Base-by-base conservation (phyloP, 2,113 vertebrate species). In the Echinops telfairi region DNA sequence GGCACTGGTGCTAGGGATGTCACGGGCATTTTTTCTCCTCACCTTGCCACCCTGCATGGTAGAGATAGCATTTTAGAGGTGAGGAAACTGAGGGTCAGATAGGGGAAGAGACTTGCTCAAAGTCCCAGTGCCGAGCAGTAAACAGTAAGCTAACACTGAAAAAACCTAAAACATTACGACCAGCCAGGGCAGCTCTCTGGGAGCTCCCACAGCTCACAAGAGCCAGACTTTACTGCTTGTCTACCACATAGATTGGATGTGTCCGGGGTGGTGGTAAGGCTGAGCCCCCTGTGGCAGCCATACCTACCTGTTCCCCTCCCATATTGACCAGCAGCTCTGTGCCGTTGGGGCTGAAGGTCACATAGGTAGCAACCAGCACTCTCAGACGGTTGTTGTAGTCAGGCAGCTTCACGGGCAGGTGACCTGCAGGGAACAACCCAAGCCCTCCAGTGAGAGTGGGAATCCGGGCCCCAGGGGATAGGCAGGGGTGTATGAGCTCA, bases 311-410 rank as follows among this genome's bases (percentile, higher is more conserved):
- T 96, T 99, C 99, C 47, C 99, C 99, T 62, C 99, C 99, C 99
- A 99, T 99, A 98, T 99, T 99, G 94, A 99, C 99, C 6, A 99
- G 97, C 81, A 99, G 98, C 98, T 99, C 99, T 0, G 99, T 99
- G 95, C 99, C 99, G 43, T 99, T 99, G 3, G 99, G 99, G 95
- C 99, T 99, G 98, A 99, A 99, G 79, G 99, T 99, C 95, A 99
- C 99, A 0, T 99, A 99, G 0, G 99, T 99, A 94, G 99, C 99
- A 90, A 99, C 99, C 97, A 99, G 97, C 36, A 99, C 99, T 90
- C 99, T 98, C 92, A 99, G 98, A 53, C 99, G 96, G 98, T 99
- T 99, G 95, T 99, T 99, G 97, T 99, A 99, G 98, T 99, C 99
- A 0, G 99, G 98, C 19, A 99, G 98, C 96, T 99, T 99, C 90